These are phyloP conservation scores for Teleogryllus occipitalis DNA, from an alignment of 1,140 invertebrate genomes.

Conservation along the genomic window DNA sequence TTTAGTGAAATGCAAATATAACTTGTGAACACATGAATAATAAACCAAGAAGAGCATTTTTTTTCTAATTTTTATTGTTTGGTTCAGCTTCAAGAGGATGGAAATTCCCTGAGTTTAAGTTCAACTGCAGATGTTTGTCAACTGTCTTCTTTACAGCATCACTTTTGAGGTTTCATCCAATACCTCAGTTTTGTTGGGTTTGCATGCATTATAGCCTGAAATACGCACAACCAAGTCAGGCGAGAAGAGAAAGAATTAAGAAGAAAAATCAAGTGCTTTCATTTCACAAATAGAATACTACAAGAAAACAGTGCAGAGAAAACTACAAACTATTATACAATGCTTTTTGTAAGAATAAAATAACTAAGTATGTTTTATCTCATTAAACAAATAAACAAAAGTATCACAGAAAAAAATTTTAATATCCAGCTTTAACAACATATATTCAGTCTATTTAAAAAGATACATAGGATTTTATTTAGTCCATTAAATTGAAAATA, in stretches of 20 bases:
- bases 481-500: no score
- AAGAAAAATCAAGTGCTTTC: background rate
- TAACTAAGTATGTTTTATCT: no score
- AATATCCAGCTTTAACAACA: no score
- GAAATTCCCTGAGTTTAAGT: background rate
- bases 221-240: conserved; percentile 10
- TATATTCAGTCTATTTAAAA: no score
- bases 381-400: no score
- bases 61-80: background rate
- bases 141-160: conserved; percentile 13
- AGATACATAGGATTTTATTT: no score
- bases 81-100: background rate
- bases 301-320: no score
- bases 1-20: no score
- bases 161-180: conserved; percentile 23
- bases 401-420: no score
- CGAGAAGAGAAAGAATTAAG: background rate
- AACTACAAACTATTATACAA: no score
- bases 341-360: no score
- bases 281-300: background rate
- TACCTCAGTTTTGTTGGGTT: conserved; percentile 24
- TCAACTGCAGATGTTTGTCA: background rate
- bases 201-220: conserved; percentile 25
- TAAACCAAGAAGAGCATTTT: background rate
- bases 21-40: background rate